phyloP scores from a whole-genome alignment of 2,797 vertebrate species.

The Gymnothorax javanicus region DNA sequence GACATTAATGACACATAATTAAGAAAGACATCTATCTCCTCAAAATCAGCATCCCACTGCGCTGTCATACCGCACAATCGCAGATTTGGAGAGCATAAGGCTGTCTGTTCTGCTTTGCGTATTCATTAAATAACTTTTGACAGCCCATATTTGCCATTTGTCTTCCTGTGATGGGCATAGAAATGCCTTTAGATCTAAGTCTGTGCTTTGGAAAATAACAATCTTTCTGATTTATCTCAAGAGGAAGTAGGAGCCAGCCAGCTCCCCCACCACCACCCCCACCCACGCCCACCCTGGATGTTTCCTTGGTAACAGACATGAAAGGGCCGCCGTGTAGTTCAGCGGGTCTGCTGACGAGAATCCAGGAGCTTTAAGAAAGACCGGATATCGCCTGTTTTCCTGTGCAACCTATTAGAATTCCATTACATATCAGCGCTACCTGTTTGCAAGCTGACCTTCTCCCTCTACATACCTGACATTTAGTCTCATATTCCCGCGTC shows the following conservation, averaged over 20 bases:
- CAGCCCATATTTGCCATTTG: background rate
- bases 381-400: background rate
- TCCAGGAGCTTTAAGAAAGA: background rate
- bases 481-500: background rate
- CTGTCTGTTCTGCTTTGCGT: background rate
- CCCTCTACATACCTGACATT: background rate
- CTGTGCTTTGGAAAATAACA: background rate
- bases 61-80: background rate
- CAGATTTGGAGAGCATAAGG: background rate
- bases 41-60: background rate
- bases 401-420: background rate
- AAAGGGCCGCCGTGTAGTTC: slow-evolving; percentile 36
- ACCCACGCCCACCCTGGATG: slow-evolving; percentile 39
- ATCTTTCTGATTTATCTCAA: background rate
- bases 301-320: slow-evolving; percentile 66
- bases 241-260: background rate
- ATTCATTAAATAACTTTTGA: background rate
- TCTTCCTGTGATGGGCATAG: background rate
- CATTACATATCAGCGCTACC: background rate
- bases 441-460: background rate
- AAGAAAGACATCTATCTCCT: background rate
- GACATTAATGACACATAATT: background rate
- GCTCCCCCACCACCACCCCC: background rate
- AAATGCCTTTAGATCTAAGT: background rate
- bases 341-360: background rate